phyloP scores from a whole-genome alignment of 2,797 vertebrate genomes.

The Cryptoprocta ferox region DNA sequence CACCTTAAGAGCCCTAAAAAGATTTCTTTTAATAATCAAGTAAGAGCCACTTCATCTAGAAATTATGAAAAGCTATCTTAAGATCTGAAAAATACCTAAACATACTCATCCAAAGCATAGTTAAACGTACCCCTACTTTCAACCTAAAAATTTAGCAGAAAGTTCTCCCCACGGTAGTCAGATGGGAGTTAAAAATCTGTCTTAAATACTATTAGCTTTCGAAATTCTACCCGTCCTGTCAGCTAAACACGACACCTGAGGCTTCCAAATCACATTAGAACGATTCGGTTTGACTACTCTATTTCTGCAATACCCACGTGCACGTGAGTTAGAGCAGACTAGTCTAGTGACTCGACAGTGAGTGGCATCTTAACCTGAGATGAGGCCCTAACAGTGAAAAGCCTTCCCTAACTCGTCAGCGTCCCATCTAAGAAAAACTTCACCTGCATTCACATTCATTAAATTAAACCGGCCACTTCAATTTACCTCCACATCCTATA shows the following conservation, averaged over 20 bases:
- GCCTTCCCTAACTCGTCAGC: constrained; percentile 12
- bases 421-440: neutral
- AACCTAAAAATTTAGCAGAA: neutral
- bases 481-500: neutral
- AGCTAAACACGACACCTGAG: neutral
- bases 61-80: neutral
- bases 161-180: neutral
- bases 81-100: neutral
- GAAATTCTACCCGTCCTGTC: neutral
- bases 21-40: neutral
- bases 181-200: neutral
- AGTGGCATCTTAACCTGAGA: constrained; percentile 54
- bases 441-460: neutral
- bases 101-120: neutral
- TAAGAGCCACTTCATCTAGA: neutral
- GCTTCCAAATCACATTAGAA: neutral
- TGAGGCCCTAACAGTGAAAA: neutral
- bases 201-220: neutral
- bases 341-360: constrained; percentile 23
- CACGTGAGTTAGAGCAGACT: neutral
- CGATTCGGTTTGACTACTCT: neutral
- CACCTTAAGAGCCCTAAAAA: neutral
- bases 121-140: neutral
- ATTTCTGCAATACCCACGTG: constrained; percentile 55
- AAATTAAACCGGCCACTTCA: neutral